Evolutionary conservation across 2,888 invertebrate genomes (phyloP), one percentile per base, ranked within the genome.

Genomic region (Lasioglossum oenotherae): DNA sequence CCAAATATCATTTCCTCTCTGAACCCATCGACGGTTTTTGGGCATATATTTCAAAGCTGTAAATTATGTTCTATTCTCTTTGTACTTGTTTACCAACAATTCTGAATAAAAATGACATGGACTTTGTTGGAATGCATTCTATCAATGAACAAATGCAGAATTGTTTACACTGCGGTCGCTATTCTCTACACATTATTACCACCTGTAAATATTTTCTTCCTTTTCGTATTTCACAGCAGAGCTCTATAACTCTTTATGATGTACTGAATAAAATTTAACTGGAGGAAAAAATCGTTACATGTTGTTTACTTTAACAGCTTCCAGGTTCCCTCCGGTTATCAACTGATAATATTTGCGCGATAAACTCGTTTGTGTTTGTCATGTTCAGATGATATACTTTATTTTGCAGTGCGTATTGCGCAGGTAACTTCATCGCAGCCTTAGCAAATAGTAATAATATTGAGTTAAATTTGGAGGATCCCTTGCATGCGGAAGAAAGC

Each of bases 11-110:
- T 41, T 53, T 85, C 19, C 0, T 74, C 0, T 0, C 78, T 0
- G 8, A 73, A 4, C 78, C 84, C 0, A 53, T 73, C 0, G 89
- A 88, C 8, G 92, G 92, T 14, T 16, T 92, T 6, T 92, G 93
- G 92, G 81, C 82, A 4, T 35, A 86, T 8, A 46, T 93, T 35
- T 31, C 72, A 4, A 74, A 82, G 53, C 4, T 82, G 16, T 75
- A 10, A 78, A 0, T 4, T 0, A 0, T 16, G 3, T 38, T 38
- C 3, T 35, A 38, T 23, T 38, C 1, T 35, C 10, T 67, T 69
- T n/a, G 35, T 10, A 35, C 38, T 0, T 35, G 0, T 38, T 38
- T 4, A 38, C 35, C 5, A 0, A 38, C 0, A 38, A 38, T 38
- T 38, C 5, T 5, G 35, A 38, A 38, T 1, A 53, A 53, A 23